A percentile compares a stretch with the other conserved stretches of the same genome.
These are phyloP conservation scores for Allophyes oxyacanthae DNA, from an alignment of 2,888 invertebrate genomes.

Conservation along the genomic window DNA sequence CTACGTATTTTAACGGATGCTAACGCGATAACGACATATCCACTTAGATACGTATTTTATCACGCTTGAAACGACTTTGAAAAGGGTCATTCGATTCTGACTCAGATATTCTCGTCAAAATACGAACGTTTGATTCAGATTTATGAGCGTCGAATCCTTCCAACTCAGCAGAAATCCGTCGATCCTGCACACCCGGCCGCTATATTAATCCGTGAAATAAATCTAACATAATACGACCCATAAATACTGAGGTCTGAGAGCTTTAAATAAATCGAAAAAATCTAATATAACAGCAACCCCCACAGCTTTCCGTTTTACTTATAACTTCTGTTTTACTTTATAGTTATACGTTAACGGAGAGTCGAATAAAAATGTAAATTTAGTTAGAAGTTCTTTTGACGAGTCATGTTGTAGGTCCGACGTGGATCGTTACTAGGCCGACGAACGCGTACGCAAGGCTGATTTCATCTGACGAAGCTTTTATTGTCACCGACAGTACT, in stretches of 20 bases:
- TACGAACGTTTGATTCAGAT: slow-evolving; percentile 68
- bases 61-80: slow-evolving; percentile 61
- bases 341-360: slow-evolving; percentile 44
- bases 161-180: slow-evolving; percentile 51
- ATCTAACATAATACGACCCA: slow-evolving; percentile 61
- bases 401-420: slow-evolving; percentile 56
- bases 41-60: slow-evolving; percentile 44
- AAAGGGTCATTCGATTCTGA: slow-evolving; percentile 64
- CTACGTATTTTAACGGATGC: slow-evolving; percentile 22
- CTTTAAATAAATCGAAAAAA: too few species aligned
- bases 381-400: slow-evolving; percentile 61
- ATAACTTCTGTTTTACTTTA: slow-evolving; percentile 56
- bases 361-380: slow-evolving; percentile 71
- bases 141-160: slow-evolving; percentile 66
- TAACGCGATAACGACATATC: slow-evolving; percentile 38
- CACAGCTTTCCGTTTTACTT: slow-evolving; percentile 58
- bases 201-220: slow-evolving; percentile 60
- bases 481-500: slow-evolving; percentile 61
- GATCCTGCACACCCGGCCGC: slow-evolving; percentile 51
- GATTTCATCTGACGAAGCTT: slow-evolving; percentile 59
- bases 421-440: slow-evolving; percentile 54
- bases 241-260: slow-evolving; percentile 64
- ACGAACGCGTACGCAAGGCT: slow-evolving; percentile 41
- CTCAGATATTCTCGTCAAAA: slow-evolving; percentile 63
- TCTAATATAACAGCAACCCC: slow-evolving; percentile 53